phyloP scores from a whole-genome alignment of 2,113 vertebrate species.

The Channa maculata region DNA sequence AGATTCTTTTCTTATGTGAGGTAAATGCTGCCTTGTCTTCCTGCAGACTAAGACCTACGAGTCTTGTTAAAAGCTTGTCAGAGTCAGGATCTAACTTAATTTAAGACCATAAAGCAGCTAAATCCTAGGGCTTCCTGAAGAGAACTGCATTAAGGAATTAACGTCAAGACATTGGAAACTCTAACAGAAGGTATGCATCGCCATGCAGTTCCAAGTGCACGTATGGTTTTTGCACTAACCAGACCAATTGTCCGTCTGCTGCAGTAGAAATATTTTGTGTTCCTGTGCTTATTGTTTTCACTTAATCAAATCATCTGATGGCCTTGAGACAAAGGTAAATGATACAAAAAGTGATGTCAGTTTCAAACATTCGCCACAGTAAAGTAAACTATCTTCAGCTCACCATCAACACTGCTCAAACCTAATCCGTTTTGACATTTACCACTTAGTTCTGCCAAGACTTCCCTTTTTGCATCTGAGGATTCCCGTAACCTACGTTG shows the following conservation, averaged over 20 bases:
- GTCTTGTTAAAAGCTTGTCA: slow-evolving; percentile 47
- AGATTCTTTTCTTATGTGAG: slow-evolving; percentile 19
- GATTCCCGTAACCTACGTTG: background rate
- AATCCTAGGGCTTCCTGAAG: slow-evolving; percentile 47
- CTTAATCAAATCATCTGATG: background rate
- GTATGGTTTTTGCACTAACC: slow-evolving; percentile 13
- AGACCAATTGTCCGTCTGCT: background rate
- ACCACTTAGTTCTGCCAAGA: slow-evolving; percentile 16
- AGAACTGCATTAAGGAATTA: slow-evolving; percentile 67
- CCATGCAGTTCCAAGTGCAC: slow-evolving; percentile 17
- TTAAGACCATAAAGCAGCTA: slow-evolving; percentile 51
- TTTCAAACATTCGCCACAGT: background rate
- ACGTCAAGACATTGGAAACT: slow-evolving; percentile 49
- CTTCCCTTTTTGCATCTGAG: slow-evolving; percentile 11
- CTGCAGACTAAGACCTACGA: slow-evolving; percentile 25
- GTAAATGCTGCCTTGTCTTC: slow-evolving; percentile 11
- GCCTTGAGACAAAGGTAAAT: slow-evolving; percentile 1
- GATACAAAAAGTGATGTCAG: background rate
- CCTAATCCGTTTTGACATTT: slow-evolving; percentile 20
- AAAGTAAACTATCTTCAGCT: slow-evolving; percentile 12
- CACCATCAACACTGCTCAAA: background rate
- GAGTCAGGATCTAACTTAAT: slow-evolving; percentile 52
- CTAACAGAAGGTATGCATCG: slow-evolving; percentile 22
- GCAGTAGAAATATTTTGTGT: background rate
- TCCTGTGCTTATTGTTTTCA: too few relatives aligned